Conservation (phyloP, 1,140 invertebrate genomes). For the Gryon sp. region DNA sequence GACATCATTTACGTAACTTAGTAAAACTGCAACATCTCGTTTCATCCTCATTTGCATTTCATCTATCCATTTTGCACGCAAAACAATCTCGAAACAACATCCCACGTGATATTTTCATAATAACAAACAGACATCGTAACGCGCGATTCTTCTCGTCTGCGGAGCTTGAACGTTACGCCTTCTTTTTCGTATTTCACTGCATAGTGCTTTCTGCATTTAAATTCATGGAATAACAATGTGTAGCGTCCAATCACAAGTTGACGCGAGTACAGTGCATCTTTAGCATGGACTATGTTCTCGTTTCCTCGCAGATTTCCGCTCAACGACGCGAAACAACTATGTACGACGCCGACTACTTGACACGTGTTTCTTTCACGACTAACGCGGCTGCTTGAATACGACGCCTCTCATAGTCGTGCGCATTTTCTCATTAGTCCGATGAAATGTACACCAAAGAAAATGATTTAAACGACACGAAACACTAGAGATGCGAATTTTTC, state of each 20-base stretch:
- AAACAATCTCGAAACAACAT: slow-evolving; percentile 29
- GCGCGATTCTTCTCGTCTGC: slow-evolving; percentile 15
- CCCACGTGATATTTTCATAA: slow-evolving; percentile 30
- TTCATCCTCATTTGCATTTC: slow-evolving; percentile 17
- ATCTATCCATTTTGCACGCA: slow-evolving; percentile 4
- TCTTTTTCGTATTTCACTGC: slow-evolving; percentile 30
- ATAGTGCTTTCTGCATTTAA: slow-evolving; percentile 71
- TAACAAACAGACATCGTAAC: slow-evolving; percentile 14
- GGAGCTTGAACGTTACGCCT: slow-evolving; percentile 19
- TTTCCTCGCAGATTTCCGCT: slow-evolving; percentile 58
- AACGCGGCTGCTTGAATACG: slow-evolving; percentile 39
- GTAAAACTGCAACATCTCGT: neutral
- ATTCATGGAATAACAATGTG: slow-evolving; percentile 76
- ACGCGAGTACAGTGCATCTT: slow-evolving; percentile 41
- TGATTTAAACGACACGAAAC: slow-evolving; percentile 39
- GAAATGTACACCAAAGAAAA: slow-evolving; percentile 31
- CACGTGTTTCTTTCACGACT: slow-evolving; percentile 57
- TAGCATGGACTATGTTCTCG: slow-evolving; percentile 32
- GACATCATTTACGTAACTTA: neutral
- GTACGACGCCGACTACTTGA: slow-evolving; percentile 53
- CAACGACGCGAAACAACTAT: slow-evolving; percentile 54
- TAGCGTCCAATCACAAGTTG: slow-evolving; percentile 68
- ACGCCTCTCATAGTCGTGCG: slow-evolving; percentile 11
- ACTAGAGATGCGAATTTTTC: slow-evolving; percentile 13
- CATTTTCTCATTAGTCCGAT: slow-evolving; percentile 60